Percentiles rank a stretch among this genome's conserved stretches.
Conservation (phyloP, 2,797 vertebrate species). For the Neopelma chrysocephalum region DNA sequence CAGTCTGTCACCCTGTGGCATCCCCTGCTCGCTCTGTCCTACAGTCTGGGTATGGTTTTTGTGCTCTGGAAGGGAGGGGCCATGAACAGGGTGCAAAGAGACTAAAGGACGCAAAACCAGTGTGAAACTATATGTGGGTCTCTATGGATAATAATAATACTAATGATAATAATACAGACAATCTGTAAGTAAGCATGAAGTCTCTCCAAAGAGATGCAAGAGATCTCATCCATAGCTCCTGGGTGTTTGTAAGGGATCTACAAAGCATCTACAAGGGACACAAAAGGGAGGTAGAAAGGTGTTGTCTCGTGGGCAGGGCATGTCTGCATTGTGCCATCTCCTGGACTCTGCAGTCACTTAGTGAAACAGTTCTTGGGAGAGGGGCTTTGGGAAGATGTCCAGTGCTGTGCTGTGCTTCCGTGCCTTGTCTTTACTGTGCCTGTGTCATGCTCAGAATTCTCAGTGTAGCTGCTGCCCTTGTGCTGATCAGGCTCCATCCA, state of each 20-base stretch:
- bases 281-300: neutral
- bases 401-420: neutral
- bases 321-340: neutral
- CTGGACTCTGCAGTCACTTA: neutral
- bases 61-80: neutral
- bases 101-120: neutral
- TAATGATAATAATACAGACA: neutral
- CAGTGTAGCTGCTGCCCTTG: neutral
- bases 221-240: neutral
- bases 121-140: neutral
- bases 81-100: neutral
- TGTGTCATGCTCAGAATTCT: neutral
- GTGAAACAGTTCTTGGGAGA: neutral
- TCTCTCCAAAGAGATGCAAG: neutral
- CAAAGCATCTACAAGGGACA: neutral
- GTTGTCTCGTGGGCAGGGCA: fast-evolving
- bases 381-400: fast-evolving
- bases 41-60: fast-evolving
- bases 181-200: neutral
- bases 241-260: neutral
- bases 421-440: neutral
- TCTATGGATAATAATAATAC: neutral
- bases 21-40: neutral
- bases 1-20: neutral
- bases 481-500: neutral